Evolutionary conservation across 2,113 vertebrate species (phyloP).

Genomic region (Phylloscopus trochiloides): DNA sequence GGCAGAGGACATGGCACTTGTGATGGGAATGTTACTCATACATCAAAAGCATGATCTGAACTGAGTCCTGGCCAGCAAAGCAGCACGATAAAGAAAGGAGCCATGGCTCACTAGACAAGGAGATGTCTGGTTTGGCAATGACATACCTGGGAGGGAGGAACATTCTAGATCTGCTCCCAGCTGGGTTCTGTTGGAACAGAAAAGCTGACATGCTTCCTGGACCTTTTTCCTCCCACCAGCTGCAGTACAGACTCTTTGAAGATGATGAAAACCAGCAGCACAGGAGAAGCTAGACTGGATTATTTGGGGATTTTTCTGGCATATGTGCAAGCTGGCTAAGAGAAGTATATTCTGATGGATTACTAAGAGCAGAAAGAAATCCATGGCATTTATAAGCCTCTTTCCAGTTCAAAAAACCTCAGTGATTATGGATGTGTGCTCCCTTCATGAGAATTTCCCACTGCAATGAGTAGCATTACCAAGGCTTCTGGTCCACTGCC

Average conservation of each 20-base stretch:
- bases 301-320: not conserved
- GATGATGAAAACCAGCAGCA: not conserved
- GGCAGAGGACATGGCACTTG: not conserved
- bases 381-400: not conserved
- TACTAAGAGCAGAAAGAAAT: not conserved
- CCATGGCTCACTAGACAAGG: not conserved
- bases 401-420: constrained; percentile 12
- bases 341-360: not conserved
- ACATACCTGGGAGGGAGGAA: not conserved
- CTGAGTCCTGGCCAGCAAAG: not conserved
- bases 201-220: not conserved
- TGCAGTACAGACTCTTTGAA: not conserved
- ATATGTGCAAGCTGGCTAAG: not conserved
- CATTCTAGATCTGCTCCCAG: not conserved
- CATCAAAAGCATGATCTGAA: not conserved
- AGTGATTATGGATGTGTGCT: not conserved
- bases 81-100: not conserved
- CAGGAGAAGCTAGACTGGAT: not conserved
- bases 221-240: not conserved
- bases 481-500: constrained; percentile 23
- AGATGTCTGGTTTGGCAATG: not conserved
- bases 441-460: constrained; percentile 23
- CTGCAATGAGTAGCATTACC: constrained; percentile 8
- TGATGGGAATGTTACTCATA: not conserved
- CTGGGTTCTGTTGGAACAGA: not conserved